Evolutionary conservation across 2,888 invertebrate species (phyloP), one percentile per base, ranked within the genome.

Genomic region (Eulithis prunata): DNA sequence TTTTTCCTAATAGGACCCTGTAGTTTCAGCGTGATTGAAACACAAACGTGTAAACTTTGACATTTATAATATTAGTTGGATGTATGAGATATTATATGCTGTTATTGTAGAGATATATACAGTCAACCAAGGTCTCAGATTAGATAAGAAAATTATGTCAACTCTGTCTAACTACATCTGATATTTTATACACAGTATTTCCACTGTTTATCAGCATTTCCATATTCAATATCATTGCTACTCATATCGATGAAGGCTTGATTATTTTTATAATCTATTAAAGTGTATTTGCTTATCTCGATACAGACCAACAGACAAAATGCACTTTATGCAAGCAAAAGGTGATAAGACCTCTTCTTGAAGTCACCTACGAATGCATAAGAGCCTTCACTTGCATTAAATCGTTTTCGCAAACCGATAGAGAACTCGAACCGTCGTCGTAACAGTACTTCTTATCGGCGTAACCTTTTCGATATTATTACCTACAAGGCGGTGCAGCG

Each of bases 51-150:
- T 21, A 21, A 21, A 21, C 21, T 21, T 21, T 21, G 21, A 21
- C 21, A 21, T 21, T 21, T 21, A 21, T 21, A 21, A 21, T 21
- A 21, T 21, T 21, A 21, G 21, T 21, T 1, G 21, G 21, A 21
- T 0, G 6, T 32, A 32, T 32, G 1, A 32, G 32, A 5, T 32
- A 32, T 32, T 32, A 4, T 32, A 3, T 32, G 32, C 32, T 47
- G 47, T 47, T 47, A 14, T 47, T 47, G 47, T 47, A 14, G 14
- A 47, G 47, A 13, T 32, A 12, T 11, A 52, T 36, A n/a, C 11
- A 75, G 52, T 55, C 63, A 68, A 64, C 69, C 80, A 81, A 80
- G 82, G 84, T 71, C 71, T 64, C 51, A 58, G 83, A 83, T 85
- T 75, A 85, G 82, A 82, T 84, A 81, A 74, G 64, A 62, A 61